These are phyloP conservation scores for Enteromius unitaeniatus DNA, from an alignment of 2,797 vertebrate species.

Conservation along the genomic window DNA sequence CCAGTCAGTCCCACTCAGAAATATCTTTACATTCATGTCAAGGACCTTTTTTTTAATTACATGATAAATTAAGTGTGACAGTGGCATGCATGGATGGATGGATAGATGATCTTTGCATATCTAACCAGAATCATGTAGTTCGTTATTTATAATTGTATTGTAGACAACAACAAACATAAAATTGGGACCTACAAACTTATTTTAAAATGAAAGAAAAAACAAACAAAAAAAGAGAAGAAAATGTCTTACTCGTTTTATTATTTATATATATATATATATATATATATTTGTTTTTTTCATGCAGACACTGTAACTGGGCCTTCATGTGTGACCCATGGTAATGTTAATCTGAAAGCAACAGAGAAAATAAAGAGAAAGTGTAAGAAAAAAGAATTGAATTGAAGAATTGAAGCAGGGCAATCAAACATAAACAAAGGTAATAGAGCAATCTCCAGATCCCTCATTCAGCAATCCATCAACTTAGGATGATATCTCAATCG, in stretches of 20 bases:
- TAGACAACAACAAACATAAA: too few relatives aligned
- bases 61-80: neutral
- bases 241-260: neutral
- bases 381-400: neutral
- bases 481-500: too few relatives aligned
- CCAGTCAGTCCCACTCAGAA: neutral
- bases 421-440: too few relatives aligned
- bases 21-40: neutral
- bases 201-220: neutral
- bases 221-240: neutral
- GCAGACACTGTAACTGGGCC: neutral
- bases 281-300: neutral
- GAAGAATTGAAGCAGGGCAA: too few relatives aligned
- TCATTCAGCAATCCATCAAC: too few relatives aligned
- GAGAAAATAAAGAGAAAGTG: neutral
- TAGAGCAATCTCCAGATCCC: too few relatives aligned
- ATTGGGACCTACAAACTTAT: too few relatives aligned
- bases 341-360: neutral
- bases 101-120: too few relatives aligned
- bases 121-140: too few relatives aligned
- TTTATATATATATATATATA: too few relatives aligned
- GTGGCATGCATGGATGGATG: neutral
- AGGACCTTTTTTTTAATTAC: neutral
- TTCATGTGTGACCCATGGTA: neutral
- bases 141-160: too few relatives aligned